Percentiles rank a stretch among this genome's conserved stretches.
Conservation (phyloP, 2,888 invertebrate genomes). For the Ditula angustiorana region DNA sequence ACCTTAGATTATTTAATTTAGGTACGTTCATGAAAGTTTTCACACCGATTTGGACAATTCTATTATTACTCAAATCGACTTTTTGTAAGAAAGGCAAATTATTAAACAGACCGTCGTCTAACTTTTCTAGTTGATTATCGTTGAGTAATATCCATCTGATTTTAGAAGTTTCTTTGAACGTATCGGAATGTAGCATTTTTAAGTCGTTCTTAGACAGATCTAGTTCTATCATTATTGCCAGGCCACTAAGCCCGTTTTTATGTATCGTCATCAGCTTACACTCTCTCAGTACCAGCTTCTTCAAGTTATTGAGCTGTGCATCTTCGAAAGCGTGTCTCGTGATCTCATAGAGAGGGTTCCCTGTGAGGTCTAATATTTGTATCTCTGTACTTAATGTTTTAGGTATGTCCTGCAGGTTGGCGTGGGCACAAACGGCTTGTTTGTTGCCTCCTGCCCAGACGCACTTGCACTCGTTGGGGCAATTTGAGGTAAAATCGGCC, state of each 20-base stretch:
- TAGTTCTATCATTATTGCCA: constrained; percentile 92
- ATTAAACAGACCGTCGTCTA: constrained; percentile 91
- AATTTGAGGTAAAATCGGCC: constrained; percentile 85
- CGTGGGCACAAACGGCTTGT: constrained; percentile 91
- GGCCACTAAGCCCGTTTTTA: constrained; percentile 90
- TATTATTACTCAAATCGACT: constrained; percentile 91
- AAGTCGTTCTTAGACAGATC: constrained; percentile 92
- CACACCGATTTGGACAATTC: constrained; percentile 88
- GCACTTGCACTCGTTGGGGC: constrained; percentile 90
- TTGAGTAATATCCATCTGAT: constrained; percentile 90
- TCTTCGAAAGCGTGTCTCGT: constrained; percentile 88
- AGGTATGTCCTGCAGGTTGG: constrained; percentile 89
- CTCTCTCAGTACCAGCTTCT: constrained; percentile 91
- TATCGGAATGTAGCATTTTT: constrained; percentile 87
- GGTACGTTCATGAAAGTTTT: constrained; percentile 90
- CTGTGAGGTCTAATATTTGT: constrained; percentile 90
- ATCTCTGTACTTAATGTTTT: constrained; percentile 89
- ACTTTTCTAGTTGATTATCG: constrained; percentile 89
- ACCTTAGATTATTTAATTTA: constrained; percentile 87
- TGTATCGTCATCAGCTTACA: constrained; percentile 91
- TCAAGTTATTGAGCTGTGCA: constrained; percentile 91
- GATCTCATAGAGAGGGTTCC: constrained; percentile 88
- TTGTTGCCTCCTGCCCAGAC: constrained; percentile 94
- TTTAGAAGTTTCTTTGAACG: constrained; percentile 89
- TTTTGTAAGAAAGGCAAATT: constrained; percentile 90